phyloP scores from a whole-genome alignment of 1,140 invertebrate genomes.

The Telenomus remus region DNA sequence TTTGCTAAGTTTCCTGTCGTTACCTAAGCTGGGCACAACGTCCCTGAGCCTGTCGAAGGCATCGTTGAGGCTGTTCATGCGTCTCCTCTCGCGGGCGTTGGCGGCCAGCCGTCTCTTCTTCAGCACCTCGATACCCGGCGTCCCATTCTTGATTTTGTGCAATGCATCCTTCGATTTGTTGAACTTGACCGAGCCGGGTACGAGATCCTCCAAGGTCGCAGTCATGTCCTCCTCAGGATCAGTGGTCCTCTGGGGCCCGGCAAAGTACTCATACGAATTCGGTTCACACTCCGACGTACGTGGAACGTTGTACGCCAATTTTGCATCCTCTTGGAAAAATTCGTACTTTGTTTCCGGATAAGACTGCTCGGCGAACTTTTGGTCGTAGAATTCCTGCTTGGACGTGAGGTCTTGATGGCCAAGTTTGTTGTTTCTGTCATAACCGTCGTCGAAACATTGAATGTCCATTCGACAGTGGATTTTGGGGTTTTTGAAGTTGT shows the following conservation, averaged over 20 bases:
- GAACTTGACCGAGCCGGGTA: conserved; percentile 42
- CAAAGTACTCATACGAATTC: conserved; percentile 42
- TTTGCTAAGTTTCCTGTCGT: conserved; percentile 88
- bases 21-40: conserved; percentile 85
- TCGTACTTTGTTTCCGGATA: conserved; percentile 39
- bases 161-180: conserved; percentile 59
- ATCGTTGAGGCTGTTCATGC: conserved; percentile 90
- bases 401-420: conserved; percentile 8
- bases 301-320: conserved; percentile 40
- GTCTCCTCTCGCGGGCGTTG: conserved; percentile 85
- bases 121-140: conserved; percentile 77
- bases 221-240: neutral
- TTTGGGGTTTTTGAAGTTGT: conserved; percentile 58
- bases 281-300: conserved; percentile 53
- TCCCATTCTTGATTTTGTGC: conserved; percentile 69
- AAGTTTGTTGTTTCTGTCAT: conserved; percentile 49
- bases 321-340: conserved; percentile 36
- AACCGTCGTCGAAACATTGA: conserved; percentile 47
- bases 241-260: conserved; percentile 15
- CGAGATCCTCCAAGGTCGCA: conserved; percentile 1
- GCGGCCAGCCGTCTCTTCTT: conserved; percentile 82
- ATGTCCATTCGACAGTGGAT: conserved; percentile 58
- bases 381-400: conserved; percentile 44
- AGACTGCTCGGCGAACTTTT: conserved; percentile 31
- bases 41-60: conserved; percentile 87